Percentiles rank a stretch among this genome's conserved stretches.
These are phyloP conservation scores for Drosophila anceps DNA, from an alignment of 2,888 invertebrate genomes.

Conservation along the genomic window DNA sequence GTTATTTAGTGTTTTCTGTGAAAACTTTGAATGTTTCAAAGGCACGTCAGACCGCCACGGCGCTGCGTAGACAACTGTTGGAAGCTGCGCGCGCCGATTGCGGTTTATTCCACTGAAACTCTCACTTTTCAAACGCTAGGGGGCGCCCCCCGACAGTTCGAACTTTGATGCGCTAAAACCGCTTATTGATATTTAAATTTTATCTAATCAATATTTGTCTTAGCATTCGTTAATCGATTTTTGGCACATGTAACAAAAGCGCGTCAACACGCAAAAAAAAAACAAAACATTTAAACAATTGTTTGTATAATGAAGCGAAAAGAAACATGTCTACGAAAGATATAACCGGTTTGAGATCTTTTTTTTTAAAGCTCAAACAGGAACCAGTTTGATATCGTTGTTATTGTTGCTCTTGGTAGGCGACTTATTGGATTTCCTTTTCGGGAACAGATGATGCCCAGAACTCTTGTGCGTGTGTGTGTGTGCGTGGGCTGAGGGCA, in stretches of 20 bases:
- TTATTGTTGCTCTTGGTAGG: constrained; percentile 44
- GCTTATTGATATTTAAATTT: constrained; percentile 67
- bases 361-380: constrained; percentile 57
- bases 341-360: constrained; percentile 63
- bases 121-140: constrained; percentile 69
- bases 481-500: constrained; percentile 9
- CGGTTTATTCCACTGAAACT: constrained; percentile 53
- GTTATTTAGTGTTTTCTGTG: constrained; percentile 14
- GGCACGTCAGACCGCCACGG: constrained; percentile 66
- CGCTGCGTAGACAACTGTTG: constrained; percentile 44
- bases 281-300: constrained; percentile 41
- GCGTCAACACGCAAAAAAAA: constrained; percentile 14
- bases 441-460: constrained; percentile 76
- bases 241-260: constrained; percentile 67
- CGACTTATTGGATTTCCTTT: constrained; percentile 67
- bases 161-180: constrained; percentile 57
- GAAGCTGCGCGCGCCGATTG: constrained; percentile 44
- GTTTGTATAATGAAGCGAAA: constrained; percentile 40
- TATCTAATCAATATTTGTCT: constrained; percentile 12
- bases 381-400: constrained; percentile 68
- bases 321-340: constrained; percentile 67
- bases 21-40: not conserved
- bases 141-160: constrained; percentile 45
- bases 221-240: constrained; percentile 33
- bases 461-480: constrained; percentile 47